Base-by-base conservation (phyloP, 1,140 invertebrate species). In the Lordiphosa clarofinis region DNA sequence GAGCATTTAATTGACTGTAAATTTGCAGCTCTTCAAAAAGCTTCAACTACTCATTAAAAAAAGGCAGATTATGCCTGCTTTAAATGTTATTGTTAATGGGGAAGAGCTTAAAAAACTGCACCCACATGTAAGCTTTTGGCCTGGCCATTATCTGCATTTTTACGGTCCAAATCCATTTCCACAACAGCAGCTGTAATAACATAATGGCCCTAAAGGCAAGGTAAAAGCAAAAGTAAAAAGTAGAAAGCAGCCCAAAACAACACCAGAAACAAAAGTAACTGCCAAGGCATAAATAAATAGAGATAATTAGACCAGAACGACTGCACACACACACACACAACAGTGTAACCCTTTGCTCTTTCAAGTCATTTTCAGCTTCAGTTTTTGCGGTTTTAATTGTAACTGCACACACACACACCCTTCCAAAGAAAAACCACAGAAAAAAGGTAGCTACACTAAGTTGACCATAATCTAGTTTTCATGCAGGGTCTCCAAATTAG, bases 261-360 rank as follows among this genome's bases (percentile, higher is more conserved):
- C 35, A 47, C 15, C 35, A 44, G 55, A 47, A 49, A 68, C 63
- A 74, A 74, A 66, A 78, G 68, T 73, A 60, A 44, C 73, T 40
- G 50, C 54, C 46, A 56, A 42, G 71, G 78, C 78, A 78, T 84
- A 84, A 84, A 84, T 84, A 84, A 84, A 84, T 84, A 78, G 78
- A 84, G 78, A 84, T 84, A 84, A 84, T 84, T 84, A 84, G 78
- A 84, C 78, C 78, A 84, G 78, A 84, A 84, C 79, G 69, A 58
- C 38, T 48, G 15, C 50, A 56, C 7, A 55, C 8, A 44, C 6
- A 55, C 33, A 39, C 9, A 50, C 19, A 13, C 33, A 49, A 40
- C 31, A 31, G 5, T 52, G 61, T 53, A 31, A 39, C 49, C 67
- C 57, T 19, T 47, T 33, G 50, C 50, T 48, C 49, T 42, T 31